These are phyloP conservation scores for Ptilorrhoa leucosticta DNA, from an alignment of 2,113 vertebrate species.

Conservation along the genomic window DNA sequence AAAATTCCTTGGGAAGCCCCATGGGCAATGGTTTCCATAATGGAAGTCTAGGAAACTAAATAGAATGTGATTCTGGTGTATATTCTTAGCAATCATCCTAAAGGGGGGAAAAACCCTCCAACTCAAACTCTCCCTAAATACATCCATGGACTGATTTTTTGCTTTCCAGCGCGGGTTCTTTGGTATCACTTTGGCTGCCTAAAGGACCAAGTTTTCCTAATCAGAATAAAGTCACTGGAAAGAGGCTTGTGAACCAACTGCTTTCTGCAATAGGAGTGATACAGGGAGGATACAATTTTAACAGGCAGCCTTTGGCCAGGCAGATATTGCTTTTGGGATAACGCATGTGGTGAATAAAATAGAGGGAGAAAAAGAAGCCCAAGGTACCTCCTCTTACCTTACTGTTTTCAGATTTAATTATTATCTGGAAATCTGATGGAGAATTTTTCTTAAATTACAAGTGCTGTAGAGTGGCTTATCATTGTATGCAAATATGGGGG, in stretches of 20 bases:
- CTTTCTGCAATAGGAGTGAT: background rate
- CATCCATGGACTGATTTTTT: background rate
- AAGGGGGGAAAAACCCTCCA: background rate
- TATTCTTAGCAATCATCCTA: background rate
- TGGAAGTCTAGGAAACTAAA: background rate
- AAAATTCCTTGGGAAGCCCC: background rate
- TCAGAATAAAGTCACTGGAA: background rate
- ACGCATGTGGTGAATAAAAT: background rate
- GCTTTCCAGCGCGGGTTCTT: background rate
- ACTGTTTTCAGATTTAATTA: background rate
- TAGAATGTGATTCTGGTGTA: background rate
- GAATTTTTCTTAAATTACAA: background rate
- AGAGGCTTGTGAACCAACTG: background rate
- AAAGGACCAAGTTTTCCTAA: background rate
- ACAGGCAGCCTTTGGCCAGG: background rate
- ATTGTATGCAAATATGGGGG: background rate
- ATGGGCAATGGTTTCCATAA: background rate
- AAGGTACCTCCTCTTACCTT: background rate
- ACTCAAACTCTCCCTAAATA: background rate
- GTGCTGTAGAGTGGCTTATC: background rate
- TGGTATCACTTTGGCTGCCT: background rate
- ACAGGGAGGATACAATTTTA: background rate
- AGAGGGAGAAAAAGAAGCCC: background rate
- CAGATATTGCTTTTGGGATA: background rate
- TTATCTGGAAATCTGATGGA: background rate